A percentile compares a stretch with the other conserved stretches of the same genome.
These are phyloP conservation scores for Coelinius sp. DNA, from an alignment of 2,888 invertebrate genomes.

Conservation along the genomic window DNA sequence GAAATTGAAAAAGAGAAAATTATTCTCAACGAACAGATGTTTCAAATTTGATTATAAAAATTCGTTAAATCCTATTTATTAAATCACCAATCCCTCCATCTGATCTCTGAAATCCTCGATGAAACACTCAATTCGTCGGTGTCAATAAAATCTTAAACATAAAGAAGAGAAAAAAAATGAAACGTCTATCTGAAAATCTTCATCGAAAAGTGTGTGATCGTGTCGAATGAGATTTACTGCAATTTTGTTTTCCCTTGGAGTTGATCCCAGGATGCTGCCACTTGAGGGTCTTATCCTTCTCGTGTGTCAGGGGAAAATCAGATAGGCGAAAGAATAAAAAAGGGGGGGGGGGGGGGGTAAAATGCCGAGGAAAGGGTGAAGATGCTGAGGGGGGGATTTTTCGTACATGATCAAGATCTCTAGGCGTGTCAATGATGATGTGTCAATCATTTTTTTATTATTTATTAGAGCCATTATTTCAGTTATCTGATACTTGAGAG, in stretches of 20 bases:
- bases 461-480: not conserved
- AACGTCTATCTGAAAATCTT: not conserved
- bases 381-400: not conserved
- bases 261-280: not conserved
- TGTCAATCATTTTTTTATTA: constrained; percentile 15
- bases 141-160: not conserved
- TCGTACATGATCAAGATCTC: not conserved
- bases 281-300: not conserved
- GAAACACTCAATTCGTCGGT: not conserved
- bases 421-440: constrained; percentile 21
- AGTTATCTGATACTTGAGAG: not conserved
- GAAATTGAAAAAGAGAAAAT: no score
- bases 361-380: constrained; percentile 5
- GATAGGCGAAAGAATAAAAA: not conserved
- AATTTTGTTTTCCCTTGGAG: constrained; percentile 14
- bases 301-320: not conserved
- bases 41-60: not conserved
- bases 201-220: constrained; percentile 1
- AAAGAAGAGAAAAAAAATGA: not conserved
- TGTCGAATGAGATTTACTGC: constrained; percentile 18
- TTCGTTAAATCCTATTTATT: not conserved
- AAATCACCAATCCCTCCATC: not conserved
- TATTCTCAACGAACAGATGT: not conserved
- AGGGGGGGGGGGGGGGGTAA: not conserved
- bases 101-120: not conserved